phyloP scores from a whole-genome alignment of 1,140 invertebrate genomes.

The Pogonomyrmex californicus region DNA sequence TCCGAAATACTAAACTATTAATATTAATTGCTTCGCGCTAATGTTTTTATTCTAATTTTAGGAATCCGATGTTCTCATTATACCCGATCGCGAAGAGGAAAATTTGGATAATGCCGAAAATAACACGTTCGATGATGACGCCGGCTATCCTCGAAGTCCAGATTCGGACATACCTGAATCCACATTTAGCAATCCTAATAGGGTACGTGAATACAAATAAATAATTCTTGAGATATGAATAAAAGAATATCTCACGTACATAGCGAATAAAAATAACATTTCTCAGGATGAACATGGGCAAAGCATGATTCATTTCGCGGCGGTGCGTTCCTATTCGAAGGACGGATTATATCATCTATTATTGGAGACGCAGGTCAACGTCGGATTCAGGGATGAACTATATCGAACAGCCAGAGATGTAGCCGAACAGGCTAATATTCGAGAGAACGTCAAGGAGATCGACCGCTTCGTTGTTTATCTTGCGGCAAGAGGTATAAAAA shows the following conservation, averaged over 20 bases:
- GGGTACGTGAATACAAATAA: slow-evolving; percentile 85
- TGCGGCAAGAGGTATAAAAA: slow-evolving; percentile 90
- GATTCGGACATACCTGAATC: slow-evolving; percentile 87
- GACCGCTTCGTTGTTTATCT: slow-evolving; percentile 93
- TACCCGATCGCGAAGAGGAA: slow-evolving; percentile 83
- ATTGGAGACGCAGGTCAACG: slow-evolving; percentile 92
- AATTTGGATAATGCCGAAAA: slow-evolving; percentile 68
- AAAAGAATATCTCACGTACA: neutral
- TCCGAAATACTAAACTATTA: neutral
- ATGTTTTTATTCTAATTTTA: slow-evolving; percentile 65
- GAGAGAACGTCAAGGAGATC: slow-evolving; percentile 93
- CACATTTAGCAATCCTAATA: slow-evolving; percentile 88
- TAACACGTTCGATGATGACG: slow-evolving; percentile 79
- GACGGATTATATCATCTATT: slow-evolving; percentile 93
- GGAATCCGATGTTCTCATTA: slow-evolving; percentile 87
- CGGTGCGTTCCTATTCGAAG: slow-evolving; percentile 91
- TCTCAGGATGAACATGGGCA: slow-evolving; percentile 94
- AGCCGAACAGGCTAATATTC: slow-evolving; percentile 92
- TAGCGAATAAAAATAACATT: neutral
- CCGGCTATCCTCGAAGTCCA: slow-evolving; percentile 79
- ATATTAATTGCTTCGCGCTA: neutral
- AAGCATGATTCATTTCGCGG: slow-evolving; percentile 95
- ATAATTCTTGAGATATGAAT: neutral
- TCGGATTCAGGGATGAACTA: slow-evolving; percentile 93
- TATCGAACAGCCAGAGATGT: slow-evolving; percentile 96